These are phyloP conservation scores for Forbesichthys agassizii DNA, from an alignment of 2,113 vertebrate genomes.

Conservation along the genomic window DNA sequence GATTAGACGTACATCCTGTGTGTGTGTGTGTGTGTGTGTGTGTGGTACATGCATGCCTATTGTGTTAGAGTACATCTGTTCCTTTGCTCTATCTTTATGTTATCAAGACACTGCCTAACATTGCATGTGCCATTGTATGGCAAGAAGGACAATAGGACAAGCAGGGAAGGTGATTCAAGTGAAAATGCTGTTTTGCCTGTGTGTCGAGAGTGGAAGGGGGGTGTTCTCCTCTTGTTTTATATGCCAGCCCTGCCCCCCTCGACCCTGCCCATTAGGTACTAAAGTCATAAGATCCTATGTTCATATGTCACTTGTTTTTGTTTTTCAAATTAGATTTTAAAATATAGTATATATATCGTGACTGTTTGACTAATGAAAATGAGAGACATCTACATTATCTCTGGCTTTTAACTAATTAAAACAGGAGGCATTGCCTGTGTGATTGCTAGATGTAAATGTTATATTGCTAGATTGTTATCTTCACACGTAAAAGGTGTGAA, in stretches of 20 bases:
- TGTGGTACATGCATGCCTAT: background rate
- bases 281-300: too few relatives aligned
- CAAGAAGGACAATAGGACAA: slow-evolving; percentile 70
- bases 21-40: slow-evolving; percentile 7
- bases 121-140: slow-evolving; percentile 33
- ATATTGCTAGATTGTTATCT: too few relatives aligned
- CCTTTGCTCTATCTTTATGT: background rate
- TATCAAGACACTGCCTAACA: too few relatives aligned
- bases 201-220: too few relatives aligned
- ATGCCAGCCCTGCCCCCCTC: too few relatives aligned
- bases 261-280: too few relatives aligned
- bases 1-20: slow-evolving; percentile 30
- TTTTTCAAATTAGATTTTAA: too few relatives aligned
- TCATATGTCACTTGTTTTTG: too few relatives aligned
- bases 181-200: slow-evolving; percentile 46
- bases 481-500: background rate
- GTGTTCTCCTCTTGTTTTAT: too few relatives aligned
- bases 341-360: too few relatives aligned
- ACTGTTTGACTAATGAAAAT: background rate
- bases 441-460: background rate
- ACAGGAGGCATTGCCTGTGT: background rate
- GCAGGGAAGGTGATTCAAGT: slow-evolving; percentile 64
- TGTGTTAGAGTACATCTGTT: slow-evolving; percentile 23
- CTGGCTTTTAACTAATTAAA: background rate
- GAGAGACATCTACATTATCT: background rate